These are phyloP conservation scores for Oreochromis grahami DNA, from an alignment of 2,797 vertebrate genomes.

Conservation along the genomic window DNA sequence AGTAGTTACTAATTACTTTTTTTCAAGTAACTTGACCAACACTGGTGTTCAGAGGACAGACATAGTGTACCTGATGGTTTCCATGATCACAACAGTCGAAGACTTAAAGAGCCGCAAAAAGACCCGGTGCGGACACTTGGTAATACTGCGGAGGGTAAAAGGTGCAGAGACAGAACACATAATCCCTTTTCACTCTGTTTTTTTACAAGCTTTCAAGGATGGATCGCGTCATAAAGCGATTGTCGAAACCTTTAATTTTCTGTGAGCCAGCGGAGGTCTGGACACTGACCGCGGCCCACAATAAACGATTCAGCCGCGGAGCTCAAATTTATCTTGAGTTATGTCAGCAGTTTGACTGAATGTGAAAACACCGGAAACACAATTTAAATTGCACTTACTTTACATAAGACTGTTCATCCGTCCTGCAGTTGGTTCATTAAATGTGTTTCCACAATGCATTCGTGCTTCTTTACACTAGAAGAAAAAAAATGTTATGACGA, in stretches of 20 bases:
- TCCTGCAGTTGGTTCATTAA: not conserved
- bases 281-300: not conserved
- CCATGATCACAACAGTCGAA: not conserved
- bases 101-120: not conserved
- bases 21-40: not conserved
- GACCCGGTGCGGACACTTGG: not conserved
- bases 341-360: not conserved
- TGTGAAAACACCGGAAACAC: not conserved
- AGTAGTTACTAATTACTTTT: not conserved
- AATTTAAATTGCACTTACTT: not conserved
- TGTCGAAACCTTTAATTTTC: not conserved
- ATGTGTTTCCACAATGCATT: rapidly evolving
- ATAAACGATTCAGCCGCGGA: not conserved
- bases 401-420: not conserved
- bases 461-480: not conserved
- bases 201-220: not conserved
- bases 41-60: not conserved
- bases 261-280: not conserved
- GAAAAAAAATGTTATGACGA: not conserved
- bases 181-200: not conserved
- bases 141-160: too few relatives aligned
- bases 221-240: not conserved
- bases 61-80: not conserved
- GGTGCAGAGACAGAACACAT: not conserved
- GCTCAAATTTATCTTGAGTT: not conserved